Percentiles rank a stretch among this genome's conserved stretches.
Conservation (phyloP, 2,113 vertebrate species). For the Micromys minutus region DNA sequence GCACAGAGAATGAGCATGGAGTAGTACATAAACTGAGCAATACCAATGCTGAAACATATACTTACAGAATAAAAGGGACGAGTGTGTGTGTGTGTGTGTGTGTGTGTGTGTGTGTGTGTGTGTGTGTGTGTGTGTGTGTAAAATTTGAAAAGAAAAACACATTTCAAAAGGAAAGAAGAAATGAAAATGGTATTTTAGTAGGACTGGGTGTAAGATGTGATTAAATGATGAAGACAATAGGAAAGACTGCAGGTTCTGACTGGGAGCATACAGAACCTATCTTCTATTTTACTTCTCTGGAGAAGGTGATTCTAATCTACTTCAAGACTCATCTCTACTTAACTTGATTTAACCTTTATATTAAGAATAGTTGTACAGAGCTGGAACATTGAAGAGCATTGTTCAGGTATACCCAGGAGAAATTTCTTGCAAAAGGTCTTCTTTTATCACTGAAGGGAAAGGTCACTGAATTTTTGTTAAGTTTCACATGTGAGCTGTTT, state of each 20-base stretch:
- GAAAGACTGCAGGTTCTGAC: not conserved
- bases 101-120: too few species aligned
- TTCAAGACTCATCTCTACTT: conserved; percentile 34
- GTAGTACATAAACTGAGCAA: not conserved
- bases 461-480: conserved; percentile 57
- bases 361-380: conserved; percentile 28
- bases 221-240: not conserved
- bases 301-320: conserved; percentile 29
- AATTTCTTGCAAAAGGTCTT: conserved; percentile 62
- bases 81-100: too few species aligned
- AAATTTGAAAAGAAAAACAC: too few species aligned
- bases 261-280: not conserved
- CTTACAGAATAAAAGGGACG: not conserved
- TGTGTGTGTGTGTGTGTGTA: too few species aligned
- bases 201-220: not conserved
- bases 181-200: not conserved
- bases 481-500: conserved; percentile 60
- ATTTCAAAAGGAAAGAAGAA: not conserved
- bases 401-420: conserved; percentile 50
- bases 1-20: not conserved
- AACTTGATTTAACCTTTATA: conserved; percentile 62
- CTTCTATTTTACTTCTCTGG: not conserved
- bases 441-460: conserved; percentile 64
- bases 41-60: not conserved
- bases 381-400: conserved; percentile 37